A percentile compares a stretch with the other conserved stretches of the same genome.
Conservation (phyloP, 2,888 invertebrate species). For the Tethea ocularis region DNA sequence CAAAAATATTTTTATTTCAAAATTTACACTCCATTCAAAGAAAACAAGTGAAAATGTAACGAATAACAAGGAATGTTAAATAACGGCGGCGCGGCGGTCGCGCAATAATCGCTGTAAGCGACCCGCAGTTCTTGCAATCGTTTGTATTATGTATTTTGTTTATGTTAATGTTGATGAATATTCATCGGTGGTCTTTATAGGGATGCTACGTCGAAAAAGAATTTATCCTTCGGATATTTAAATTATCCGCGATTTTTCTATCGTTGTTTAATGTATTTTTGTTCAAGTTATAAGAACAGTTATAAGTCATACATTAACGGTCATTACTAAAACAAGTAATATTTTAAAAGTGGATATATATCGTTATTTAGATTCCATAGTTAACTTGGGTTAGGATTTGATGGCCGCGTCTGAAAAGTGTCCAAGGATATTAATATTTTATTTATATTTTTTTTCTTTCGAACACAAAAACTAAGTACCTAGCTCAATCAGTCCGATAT, state of each 20-base stretch:
- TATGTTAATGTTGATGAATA: conserved; percentile 8
- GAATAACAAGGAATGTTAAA: background rate
- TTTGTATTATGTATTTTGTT: conserved; percentile 9
- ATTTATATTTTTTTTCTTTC: too few relatives aligned
- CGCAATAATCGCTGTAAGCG: conserved; percentile 10
- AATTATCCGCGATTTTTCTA: background rate
- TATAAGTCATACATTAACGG: too few relatives aligned
- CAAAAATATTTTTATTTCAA: background rate
- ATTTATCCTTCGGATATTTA: background rate
- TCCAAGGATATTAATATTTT: too few relatives aligned
- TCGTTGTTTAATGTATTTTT: background rate
- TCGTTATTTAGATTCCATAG: too few relatives aligned
- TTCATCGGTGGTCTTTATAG: conserved; percentile 2
- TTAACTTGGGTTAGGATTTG: too few relatives aligned
- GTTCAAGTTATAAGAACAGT: too few relatives aligned
- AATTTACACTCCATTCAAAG: background rate
- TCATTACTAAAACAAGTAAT: too few relatives aligned
- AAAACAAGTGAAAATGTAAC: conserved; percentile 5
- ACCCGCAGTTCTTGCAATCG: conserved; percentile 3
- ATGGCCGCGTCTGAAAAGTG: too few relatives aligned
- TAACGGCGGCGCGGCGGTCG: conserved; percentile 6
- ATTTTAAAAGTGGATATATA: too few relatives aligned
- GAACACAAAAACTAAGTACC: too few relatives aligned
- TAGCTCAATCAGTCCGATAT: background rate
- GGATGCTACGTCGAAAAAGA: background rate